phyloP scores from a whole-genome alignment of 2,888 invertebrate genomes.

The Ormyrus thymus region DNA sequence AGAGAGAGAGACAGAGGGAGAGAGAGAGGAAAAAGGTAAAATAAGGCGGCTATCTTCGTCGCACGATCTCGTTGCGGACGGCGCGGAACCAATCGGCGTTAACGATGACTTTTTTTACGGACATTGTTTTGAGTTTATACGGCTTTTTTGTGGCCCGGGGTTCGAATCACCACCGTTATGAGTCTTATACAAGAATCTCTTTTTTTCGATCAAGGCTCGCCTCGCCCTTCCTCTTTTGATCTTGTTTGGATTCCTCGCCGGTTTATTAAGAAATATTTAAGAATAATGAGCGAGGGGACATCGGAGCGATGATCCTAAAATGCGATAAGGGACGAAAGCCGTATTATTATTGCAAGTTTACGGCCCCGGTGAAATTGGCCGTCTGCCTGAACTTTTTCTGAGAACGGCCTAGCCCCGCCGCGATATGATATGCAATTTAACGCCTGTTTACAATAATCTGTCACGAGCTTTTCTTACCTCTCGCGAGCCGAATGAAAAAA shows the following conservation, averaged over 20 bases:
- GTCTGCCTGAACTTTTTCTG: too few species aligned
- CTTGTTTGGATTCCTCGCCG: background rate
- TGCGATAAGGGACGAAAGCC: too few species aligned
- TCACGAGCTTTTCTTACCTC: too few species aligned
- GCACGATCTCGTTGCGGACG: slow-evolving; percentile 54
- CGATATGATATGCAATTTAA: too few species aligned
- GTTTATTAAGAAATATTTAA: slow-evolving; percentile 30
- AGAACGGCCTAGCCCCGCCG: too few species aligned
- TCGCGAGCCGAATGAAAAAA: background rate
- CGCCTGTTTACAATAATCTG: too few species aligned
- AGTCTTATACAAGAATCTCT: slow-evolving; percentile 27
- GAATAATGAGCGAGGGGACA: slow-evolving; percentile 26
- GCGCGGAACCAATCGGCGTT: slow-evolving; percentile 52
- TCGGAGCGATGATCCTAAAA: slow-evolving; percentile 3
- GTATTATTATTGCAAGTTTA: too few species aligned
- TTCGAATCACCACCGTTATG: slow-evolving; percentile 43
- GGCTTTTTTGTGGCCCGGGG: slow-evolving; percentile 21
- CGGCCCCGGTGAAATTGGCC: too few species aligned
- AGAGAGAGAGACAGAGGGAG: background rate
- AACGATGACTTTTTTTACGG: slow-evolving; percentile 50
- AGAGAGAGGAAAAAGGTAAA: slow-evolving; percentile 19
- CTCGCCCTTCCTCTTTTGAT: background rate
- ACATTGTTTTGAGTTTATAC: slow-evolving; percentile 49
- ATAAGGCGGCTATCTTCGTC: slow-evolving; percentile 52
- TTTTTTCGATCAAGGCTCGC: background rate